A percentile compares a stretch with the other conserved stretches of the same genome.
Evolutionary conservation across 1,140 invertebrate genomes (phyloP).

Genomic region (Argopecten irradians): DNA sequence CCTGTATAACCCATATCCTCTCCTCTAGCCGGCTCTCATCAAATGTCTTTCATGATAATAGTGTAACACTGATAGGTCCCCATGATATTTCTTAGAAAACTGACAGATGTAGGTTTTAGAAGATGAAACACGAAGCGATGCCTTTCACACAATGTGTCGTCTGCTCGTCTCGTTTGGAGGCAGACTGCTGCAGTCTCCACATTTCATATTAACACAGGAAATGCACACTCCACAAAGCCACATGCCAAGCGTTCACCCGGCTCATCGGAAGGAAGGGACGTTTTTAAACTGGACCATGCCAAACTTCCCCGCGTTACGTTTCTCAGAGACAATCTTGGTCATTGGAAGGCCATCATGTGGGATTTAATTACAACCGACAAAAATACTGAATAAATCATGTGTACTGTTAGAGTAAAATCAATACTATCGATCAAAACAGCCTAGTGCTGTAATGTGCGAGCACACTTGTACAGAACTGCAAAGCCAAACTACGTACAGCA

Average conservation of each 20-base stretch:
- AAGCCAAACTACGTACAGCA: background rate
- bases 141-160: conserved; percentile 21
- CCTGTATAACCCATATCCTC: background rate
- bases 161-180: background rate
- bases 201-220: background rate
- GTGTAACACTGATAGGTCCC: background rate
- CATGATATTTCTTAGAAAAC: conserved; percentile 4
- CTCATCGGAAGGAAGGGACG: background rate
- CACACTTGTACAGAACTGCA: conserved; percentile 1
- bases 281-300: background rate
- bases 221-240: background rate
- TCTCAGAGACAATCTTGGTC: background rate
- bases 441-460: background rate
- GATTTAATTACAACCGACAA: conserved; percentile 22
- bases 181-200: conserved; percentile 6
- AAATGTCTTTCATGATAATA: background rate
- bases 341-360: background rate
- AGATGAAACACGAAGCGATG: background rate
- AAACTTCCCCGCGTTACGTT: background rate
- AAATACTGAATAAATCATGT: conserved; percentile 19
- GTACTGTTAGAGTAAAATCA: background rate
- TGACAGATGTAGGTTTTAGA: background rate
- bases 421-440: background rate
- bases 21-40: background rate
- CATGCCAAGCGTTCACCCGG: background rate